These are phyloP conservation scores for Rhinogobio ventralis DNA, from an alignment of 2,797 vertebrate genomes.

Conservation along the genomic window DNA sequence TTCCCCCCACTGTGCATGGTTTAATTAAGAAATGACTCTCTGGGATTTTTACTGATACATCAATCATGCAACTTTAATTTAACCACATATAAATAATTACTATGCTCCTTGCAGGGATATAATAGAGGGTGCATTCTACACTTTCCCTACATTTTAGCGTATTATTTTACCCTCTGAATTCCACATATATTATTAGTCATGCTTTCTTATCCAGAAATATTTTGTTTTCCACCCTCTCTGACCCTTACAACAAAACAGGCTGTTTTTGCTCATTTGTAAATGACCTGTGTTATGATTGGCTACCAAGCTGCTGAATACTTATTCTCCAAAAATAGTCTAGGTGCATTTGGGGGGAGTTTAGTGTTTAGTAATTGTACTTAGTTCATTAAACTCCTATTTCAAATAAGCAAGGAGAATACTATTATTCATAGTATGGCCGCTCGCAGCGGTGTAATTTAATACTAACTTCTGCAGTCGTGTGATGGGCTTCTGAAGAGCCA, in stretches of 20 bases:
- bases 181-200: neutral
- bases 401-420: neutral
- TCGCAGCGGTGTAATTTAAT: neutral
- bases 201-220: neutral
- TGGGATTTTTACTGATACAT: neutral
- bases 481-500: constrained; percentile 39
- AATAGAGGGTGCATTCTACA: neutral
- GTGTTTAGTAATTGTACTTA: neutral
- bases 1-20: neutral
- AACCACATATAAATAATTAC: neutral
- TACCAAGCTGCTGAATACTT: neutral
- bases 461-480: constrained; percentile 41
- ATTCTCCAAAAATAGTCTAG: neutral
- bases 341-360: neutral
- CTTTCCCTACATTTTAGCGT: neutral
- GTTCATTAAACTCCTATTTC: neutral
- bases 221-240: neutral
- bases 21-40: neutral
- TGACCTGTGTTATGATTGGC: neutral
- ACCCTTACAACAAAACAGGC: neutral
- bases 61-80: neutral
- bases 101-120: neutral
- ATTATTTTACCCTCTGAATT: neutral
- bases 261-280: constrained; percentile 3
- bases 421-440: neutral